Conservation (phyloP, 2,888 invertebrate species). For the Selenia dentaria region DNA sequence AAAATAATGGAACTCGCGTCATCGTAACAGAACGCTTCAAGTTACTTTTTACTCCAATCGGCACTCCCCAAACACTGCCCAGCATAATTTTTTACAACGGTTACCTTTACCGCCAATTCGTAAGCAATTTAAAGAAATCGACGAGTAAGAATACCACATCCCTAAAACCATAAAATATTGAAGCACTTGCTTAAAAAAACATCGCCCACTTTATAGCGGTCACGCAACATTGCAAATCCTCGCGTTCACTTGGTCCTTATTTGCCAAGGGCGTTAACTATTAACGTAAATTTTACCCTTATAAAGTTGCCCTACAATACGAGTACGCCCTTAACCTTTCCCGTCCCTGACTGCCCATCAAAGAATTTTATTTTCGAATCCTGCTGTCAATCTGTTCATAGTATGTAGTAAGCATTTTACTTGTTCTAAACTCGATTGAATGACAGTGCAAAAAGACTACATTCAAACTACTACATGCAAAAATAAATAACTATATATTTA, state of each 20-base stretch:
- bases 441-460: no score
- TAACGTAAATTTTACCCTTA: constrained; percentile 42
- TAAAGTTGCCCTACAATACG: constrained; percentile 43
- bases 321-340: constrained; percentile 30
- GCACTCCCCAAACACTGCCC: no score
- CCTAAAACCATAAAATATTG: constrained; percentile 7
- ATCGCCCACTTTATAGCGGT: constrained; percentile 21
- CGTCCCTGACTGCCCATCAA: constrained; percentile 12
- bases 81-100: no score
- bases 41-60: no score
- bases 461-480: no score
- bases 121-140: no score
- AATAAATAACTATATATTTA: no score
- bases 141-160: not conserved
- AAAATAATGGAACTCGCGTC: no score
- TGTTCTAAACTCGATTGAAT: not conserved
- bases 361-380: constrained; percentile 24
- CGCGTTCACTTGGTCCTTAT: constrained; percentile 18
- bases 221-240: constrained; percentile 17
- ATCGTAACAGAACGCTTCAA: no score
- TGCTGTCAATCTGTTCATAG: constrained; percentile 13
- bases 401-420: constrained; percentile 3
- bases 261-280: constrained; percentile 39
- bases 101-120: no score
- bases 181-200: constrained; percentile 18